phyloP scores from a whole-genome alignment of 2,797 vertebrate genomes.

The Melanotaenia boesemani region DNA sequence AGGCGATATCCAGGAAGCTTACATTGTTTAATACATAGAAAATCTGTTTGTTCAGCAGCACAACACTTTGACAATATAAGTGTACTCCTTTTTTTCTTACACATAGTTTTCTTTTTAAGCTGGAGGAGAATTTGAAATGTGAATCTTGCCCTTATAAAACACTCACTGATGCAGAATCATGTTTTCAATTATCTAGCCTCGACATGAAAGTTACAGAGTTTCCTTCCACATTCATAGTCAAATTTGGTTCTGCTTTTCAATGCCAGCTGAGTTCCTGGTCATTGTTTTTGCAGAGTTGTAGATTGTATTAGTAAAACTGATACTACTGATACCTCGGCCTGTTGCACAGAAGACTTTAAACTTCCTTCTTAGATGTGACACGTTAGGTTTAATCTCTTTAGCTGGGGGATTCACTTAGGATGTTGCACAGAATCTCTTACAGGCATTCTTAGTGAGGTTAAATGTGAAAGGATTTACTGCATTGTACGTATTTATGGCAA shows the following conservation, averaged over 20 bases:
- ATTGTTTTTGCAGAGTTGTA: slow-evolving; percentile 13
- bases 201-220: neutral
- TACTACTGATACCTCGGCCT: neutral
- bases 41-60: slow-evolving; percentile 14
- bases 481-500: too few relatives aligned
- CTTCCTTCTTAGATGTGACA: neutral
- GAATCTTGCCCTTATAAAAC: neutral
- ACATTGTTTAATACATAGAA: neutral
- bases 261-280: slow-evolving; percentile 18
- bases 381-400: neutral
- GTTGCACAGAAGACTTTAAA: too few relatives aligned
- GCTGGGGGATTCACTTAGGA: neutral
- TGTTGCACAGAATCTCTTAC: neutral
- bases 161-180: neutral
- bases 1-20: slow-evolving; percentile 9
- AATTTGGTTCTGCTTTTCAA: slow-evolving; percentile 8
- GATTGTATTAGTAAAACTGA: neutral
- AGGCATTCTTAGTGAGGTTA: neutral
- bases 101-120: neutral
- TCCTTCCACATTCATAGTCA: slow-evolving; percentile 8
- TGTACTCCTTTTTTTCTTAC: neutral
- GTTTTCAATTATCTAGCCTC: slow-evolving; percentile 13
- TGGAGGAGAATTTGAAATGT: slow-evolving; percentile 3
- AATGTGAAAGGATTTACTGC: neutral
- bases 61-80: neutral